Conservation (phyloP, 2,888 invertebrate species). For the Merodon equestris region DNA sequence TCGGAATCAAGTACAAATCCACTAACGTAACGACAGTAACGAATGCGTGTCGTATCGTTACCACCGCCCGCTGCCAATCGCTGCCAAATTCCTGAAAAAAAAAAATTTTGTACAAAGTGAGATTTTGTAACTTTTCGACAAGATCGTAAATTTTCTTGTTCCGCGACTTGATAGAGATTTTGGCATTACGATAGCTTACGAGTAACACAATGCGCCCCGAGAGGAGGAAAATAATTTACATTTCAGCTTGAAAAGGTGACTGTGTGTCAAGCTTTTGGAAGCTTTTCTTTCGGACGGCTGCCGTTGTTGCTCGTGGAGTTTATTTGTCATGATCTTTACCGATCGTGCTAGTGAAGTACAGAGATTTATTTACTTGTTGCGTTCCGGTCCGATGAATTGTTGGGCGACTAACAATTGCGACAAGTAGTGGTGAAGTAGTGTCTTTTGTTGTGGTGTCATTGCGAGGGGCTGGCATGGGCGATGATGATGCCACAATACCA, state of each 20-base stretch:
- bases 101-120: constrained; percentile 37
- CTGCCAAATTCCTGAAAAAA: not conserved
- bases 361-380: constrained; percentile 50
- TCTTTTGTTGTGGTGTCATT: constrained; percentile 36
- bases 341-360: constrained; percentile 5
- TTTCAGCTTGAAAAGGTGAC: too few relatives aligned
- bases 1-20: too few relatives aligned
- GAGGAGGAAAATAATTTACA: constrained; percentile 11
- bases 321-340: constrained; percentile 53
- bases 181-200: constrained; percentile 36
- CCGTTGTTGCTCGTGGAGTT: constrained; percentile 31
- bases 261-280: not conserved
- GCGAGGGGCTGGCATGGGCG: not conserved
- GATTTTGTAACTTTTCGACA: constrained; percentile 57
- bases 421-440: constrained; percentile 11
- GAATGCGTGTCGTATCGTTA: constrained; percentile 42
- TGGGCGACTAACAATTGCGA: not conserved
- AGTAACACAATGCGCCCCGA: not conserved
- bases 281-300: constrained; percentile 5
- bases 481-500: constrained; percentile 44
- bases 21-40: not conserved
- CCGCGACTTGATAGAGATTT: constrained; percentile 40
- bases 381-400: constrained; percentile 27
- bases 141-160: constrained; percentile 56
- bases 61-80: too few relatives aligned